Conservation (phyloP, 2,113 vertebrate genomes). For the Steatornis caripensis region DNA sequence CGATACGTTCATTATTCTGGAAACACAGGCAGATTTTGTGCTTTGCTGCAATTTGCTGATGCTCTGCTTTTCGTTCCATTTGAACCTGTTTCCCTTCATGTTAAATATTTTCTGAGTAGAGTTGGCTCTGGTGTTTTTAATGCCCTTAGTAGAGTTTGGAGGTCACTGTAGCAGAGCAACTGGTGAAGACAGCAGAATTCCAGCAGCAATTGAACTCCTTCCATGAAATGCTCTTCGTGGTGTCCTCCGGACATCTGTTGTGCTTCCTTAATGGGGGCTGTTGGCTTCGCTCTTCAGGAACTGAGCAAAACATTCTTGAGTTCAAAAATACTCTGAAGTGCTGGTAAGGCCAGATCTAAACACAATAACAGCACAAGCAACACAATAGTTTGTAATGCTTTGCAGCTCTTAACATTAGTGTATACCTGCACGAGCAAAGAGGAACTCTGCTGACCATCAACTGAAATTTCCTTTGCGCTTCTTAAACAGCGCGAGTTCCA, state of each 20-base stretch:
- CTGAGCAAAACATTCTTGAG: constrained; percentile 2
- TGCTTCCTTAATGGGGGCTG: constrained; percentile 19
- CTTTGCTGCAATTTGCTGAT: constrained; percentile 43
- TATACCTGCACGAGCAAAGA: background rate
- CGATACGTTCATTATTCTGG: constrained; percentile 39
- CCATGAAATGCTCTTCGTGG: background rate
- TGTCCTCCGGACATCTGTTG: constrained; percentile 56
- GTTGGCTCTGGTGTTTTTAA: constrained; percentile 29
- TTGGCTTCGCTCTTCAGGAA: constrained; percentile 51
- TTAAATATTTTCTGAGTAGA: constrained; percentile 32
- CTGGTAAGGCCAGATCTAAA: background rate
- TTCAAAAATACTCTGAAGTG: background rate
- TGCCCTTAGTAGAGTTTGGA: constrained; percentile 35
- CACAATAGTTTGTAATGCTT: background rate
- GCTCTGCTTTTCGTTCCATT: constrained; percentile 43
- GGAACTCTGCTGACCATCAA: background rate
- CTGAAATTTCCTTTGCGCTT: background rate
- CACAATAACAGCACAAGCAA: background rate
- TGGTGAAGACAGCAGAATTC: constrained; percentile 41
- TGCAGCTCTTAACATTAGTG: background rate
- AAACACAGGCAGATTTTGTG: constrained; percentile 35
- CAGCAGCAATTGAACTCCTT: constrained; percentile 46
- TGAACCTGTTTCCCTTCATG: constrained; percentile 53
- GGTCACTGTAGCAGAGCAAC: constrained; percentile 39
- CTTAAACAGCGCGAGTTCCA: background rate